Percentiles rank a stretch among this genome's conserved stretches.
These are phyloP conservation scores for Bufo bufo DNA, from an alignment of 2,113 vertebrate species.

Conservation along the genomic window DNA sequence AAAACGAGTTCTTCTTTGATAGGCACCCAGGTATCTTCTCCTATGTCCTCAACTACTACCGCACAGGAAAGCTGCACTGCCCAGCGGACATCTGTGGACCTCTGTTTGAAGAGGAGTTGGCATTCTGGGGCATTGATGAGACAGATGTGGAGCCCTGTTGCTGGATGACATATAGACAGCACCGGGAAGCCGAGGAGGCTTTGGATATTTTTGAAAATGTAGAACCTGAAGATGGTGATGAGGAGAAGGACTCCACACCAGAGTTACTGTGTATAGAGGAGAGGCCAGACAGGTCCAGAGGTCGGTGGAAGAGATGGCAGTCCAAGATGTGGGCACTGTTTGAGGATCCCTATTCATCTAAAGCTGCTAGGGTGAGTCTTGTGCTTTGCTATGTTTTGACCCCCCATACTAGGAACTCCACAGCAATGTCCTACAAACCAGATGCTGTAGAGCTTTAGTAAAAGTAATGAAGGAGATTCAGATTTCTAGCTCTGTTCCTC, in stretches of 20 bases:
- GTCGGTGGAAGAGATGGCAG: slow-evolving; percentile 85
- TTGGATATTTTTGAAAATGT: slow-evolving; percentile 93
- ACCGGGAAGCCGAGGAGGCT: slow-evolving; percentile 94
- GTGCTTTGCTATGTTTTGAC: not conserved
- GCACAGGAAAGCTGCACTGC: slow-evolving; percentile 97
- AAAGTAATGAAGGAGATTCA: too few relatives aligned
- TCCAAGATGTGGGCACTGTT: slow-evolving; percentile 94
- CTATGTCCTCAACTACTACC: slow-evolving; percentile 97
- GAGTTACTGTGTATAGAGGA: slow-evolving; percentile 85
- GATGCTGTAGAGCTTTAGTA: not conserved
- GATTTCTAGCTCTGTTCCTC: too few relatives aligned
- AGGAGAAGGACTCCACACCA: slow-evolving; percentile 74
- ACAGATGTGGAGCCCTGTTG: slow-evolving; percentile 98
- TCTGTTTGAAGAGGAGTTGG: slow-evolving; percentile 96
- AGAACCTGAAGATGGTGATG: slow-evolving; percentile 73
- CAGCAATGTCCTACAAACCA: not conserved
- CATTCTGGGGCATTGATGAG: slow-evolving; percentile 97
- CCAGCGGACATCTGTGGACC: slow-evolving; percentile 96
- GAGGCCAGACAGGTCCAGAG: slow-evolving; percentile 75
- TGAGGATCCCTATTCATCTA: slow-evolving; percentile 95
- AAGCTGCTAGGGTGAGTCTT: slow-evolving; percentile 89
- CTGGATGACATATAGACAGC: slow-evolving; percentile 98
- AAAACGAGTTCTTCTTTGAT: slow-evolving; percentile 94
- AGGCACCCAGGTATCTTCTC: slow-evolving; percentile 95
- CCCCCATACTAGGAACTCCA: not conserved